phyloP scores from a whole-genome alignment of 92 coral and sea anemone species.

The Zoanthus solanderi region DNA sequence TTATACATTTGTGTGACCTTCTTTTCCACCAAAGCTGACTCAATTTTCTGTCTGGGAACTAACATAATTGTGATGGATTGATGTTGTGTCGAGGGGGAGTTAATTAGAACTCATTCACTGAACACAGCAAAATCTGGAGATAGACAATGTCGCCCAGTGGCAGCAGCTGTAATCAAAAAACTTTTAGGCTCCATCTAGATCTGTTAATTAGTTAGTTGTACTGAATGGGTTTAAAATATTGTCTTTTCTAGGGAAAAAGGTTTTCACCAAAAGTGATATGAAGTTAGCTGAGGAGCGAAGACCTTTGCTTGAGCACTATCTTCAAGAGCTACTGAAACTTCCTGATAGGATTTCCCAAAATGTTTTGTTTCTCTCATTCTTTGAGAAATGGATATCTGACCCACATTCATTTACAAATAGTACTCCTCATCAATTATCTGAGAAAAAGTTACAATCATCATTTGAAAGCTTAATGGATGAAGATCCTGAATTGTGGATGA shows the following conservation, averaged over 20 bases:
- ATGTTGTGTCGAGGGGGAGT: too few relatives aligned
- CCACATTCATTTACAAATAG: conserved; percentile 69
- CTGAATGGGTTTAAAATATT: neutral
- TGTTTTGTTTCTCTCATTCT: conserved; percentile 66
- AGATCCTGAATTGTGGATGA: conserved; percentile 16
- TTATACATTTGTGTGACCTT: too few relatives aligned
- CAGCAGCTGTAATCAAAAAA: neutral
- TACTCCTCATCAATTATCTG: conserved; percentile 56
- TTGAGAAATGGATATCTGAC: conserved; percentile 64
- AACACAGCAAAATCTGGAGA: neutral
- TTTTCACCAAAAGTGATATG: conserved; percentile 82
- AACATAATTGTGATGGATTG: too few relatives aligned
- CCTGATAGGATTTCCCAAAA: conserved; percentile 71
- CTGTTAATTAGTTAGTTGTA: too few relatives aligned
- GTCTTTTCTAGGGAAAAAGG: conserved; percentile 67
- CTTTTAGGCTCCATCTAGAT: neutral
- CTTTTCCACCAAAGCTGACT: too few relatives aligned
- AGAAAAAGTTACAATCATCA: conserved; percentile 20
- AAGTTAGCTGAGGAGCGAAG: conserved; percentile 80
- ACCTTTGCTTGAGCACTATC: conserved; percentile 74
- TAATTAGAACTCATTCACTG: too few relatives aligned
- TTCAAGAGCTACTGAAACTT: conserved; percentile 63
- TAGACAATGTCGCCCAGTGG: neutral
- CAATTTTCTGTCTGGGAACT: too few relatives aligned
- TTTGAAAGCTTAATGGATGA: conserved; percentile 38